Percentiles rank a stretch among this genome's conserved stretches.
phyloP scores from a whole-genome alignment of 2,888 invertebrate species.

The Brenthis daphne region DNA sequence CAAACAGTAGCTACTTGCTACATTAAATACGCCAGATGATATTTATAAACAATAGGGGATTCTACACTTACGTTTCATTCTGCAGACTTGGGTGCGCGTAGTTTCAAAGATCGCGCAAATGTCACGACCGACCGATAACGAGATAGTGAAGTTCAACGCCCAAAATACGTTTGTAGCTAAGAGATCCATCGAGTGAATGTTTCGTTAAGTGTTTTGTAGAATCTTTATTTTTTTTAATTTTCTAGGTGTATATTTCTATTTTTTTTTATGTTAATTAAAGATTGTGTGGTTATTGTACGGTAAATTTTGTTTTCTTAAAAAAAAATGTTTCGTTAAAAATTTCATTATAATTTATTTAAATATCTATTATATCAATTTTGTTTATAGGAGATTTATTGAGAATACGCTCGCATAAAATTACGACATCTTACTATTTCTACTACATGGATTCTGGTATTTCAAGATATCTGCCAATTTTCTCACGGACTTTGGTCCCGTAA shows the following conservation, averaged over 20 bases:
- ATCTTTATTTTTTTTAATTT: no score
- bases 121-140: background rate
- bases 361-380: background rate
- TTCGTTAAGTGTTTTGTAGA: background rate
- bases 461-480: no score
- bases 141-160: constrained; percentile 20
- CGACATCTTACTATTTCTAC: no score
- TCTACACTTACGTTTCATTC: constrained; percentile 6
- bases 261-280: background rate
- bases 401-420: no score
- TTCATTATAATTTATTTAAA: background rate
- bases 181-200: background rate
- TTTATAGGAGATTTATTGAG: no score
- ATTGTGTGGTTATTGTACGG: no score
- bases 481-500: background rate
- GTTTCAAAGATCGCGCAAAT: constrained; percentile 8
- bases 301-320: no score
- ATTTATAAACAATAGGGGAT: constrained; percentile 25
- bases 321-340: no score
- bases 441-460: no score
- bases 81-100: background rate
- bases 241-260: background rate
- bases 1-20: constrained; percentile 6
- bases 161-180: constrained; percentile 1
- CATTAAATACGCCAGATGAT: constrained; percentile 2